A percentile compares a stretch with the other conserved stretches of the same genome.
phyloP scores from a whole-genome alignment of 37 sponge, comb jelly and placozoan species.

The Hexactinellida sp. region DNA sequence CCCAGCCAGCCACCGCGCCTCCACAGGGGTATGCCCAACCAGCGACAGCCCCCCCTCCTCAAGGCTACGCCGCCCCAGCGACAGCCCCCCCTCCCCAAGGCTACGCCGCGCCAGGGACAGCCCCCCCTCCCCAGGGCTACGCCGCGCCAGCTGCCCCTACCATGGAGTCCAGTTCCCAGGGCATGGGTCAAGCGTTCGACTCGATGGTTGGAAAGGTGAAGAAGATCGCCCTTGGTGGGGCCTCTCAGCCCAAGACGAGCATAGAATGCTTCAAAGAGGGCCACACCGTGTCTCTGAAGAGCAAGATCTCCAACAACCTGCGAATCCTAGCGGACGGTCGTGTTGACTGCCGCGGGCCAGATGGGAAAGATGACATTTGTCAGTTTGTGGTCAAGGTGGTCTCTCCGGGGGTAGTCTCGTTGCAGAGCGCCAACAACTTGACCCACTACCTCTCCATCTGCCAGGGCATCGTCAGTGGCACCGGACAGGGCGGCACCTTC shows the following conservation, averaged over 20 bases:
- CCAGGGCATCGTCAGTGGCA: neutral
- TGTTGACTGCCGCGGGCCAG: neutral
- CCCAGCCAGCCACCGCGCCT: neutral
- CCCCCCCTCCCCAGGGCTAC: neutral
- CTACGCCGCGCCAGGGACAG: neutral
- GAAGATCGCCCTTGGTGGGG: neutral
- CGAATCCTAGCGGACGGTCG: neutral
- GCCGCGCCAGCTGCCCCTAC: neutral
- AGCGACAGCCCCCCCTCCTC: neutral
- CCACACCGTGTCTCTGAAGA: neutral
- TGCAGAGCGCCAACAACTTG: neutral
- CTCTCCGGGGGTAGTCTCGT: neutral
- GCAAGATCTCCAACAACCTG: neutral
- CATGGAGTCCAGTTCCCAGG: neutral
- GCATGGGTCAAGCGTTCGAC: neutral
- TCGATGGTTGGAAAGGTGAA: neutral
- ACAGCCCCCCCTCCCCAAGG: neutral
- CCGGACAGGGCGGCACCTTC: neutral
- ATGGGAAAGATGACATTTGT: neutral
- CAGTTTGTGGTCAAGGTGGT: slow-evolving; percentile 16
- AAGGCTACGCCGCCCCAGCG: neutral
- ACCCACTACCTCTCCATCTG: neutral
- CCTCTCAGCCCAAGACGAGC: neutral
- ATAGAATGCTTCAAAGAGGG: neutral
- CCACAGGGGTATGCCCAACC: neutral